Conservation (phyloP, 2,113 vertebrate genomes). For the Taxidea taxus region DNA sequence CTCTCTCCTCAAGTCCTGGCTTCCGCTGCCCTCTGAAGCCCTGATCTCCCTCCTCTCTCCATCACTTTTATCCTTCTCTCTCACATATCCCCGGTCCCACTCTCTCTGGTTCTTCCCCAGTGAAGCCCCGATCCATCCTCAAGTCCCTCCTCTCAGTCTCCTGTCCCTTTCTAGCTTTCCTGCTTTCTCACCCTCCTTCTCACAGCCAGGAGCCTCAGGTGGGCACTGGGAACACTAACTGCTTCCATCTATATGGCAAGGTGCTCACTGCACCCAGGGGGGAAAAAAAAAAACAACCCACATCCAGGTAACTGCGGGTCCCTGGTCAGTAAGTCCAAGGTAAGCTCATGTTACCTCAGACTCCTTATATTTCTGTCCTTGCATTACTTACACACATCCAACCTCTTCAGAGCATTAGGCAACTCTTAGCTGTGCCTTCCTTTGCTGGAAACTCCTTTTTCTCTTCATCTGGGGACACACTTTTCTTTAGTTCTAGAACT, state of each 20-base stretch:
- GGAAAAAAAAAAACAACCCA: background rate
- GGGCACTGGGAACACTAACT: background rate
- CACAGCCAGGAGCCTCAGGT: background rate
- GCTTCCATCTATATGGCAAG: background rate
- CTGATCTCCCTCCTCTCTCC: background rate
- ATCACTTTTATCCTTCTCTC: background rate
- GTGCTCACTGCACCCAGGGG: rapidly evolving
- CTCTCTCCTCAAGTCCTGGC: background rate
- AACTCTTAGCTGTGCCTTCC: background rate
- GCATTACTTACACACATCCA: background rate
- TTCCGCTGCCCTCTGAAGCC: too few species aligned
- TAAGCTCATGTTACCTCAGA: background rate
- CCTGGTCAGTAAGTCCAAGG: background rate
- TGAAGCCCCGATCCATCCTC: background rate
- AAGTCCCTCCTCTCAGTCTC: background rate
- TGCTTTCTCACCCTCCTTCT: background rate
- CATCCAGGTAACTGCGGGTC: background rate
- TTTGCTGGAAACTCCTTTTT: background rate
- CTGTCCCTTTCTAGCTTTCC: background rate
- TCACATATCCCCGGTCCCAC: background rate
- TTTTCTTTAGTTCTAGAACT: background rate
- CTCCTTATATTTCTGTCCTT: background rate
- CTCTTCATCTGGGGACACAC: background rate
- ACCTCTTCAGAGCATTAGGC: background rate
- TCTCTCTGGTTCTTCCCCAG: background rate